Evolutionary conservation across 2,888 invertebrate species (phyloP).

Genomic region (Arenicola marina): DNA sequence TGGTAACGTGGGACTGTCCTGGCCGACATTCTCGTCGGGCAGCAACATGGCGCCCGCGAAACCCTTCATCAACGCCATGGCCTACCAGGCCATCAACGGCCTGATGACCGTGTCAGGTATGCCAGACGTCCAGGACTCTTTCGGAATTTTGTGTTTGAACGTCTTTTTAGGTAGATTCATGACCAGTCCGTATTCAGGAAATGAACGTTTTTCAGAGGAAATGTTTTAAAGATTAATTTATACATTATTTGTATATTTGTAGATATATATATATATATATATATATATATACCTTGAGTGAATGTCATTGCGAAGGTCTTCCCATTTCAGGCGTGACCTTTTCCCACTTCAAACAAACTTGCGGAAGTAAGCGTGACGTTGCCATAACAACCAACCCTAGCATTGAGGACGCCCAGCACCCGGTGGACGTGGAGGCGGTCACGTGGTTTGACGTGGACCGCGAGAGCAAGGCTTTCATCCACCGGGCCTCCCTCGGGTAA

Average conservation of each 20-base stretch:
- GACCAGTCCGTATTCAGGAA: too few species aligned
- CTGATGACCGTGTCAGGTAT: slow-evolving; percentile 35
- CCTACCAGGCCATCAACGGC: slow-evolving; percentile 45
- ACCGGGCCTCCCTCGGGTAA: slow-evolving; percentile 47
- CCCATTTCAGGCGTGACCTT: slow-evolving; percentile 11
- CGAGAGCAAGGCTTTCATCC: slow-evolving; percentile 40
- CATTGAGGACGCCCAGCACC: slow-evolving; percentile 49
- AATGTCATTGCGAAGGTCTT: not conserved
- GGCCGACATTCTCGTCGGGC: slow-evolving; percentile 38
- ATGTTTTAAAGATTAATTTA: too few species aligned
- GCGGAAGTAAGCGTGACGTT: slow-evolving; percentile 29
- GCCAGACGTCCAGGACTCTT: slow-evolving; percentile 7
- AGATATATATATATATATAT: too few species aligned
- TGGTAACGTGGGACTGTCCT: slow-evolving; percentile 38
- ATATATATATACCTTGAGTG: too few species aligned
- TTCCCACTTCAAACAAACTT: slow-evolving; percentile 12
- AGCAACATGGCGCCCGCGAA: slow-evolving; percentile 45
- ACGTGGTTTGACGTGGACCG: slow-evolving; percentile 1
- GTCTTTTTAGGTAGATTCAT: too few species aligned
- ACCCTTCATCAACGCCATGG: slow-evolving; percentile 40
- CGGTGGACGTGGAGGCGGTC: slow-evolving; percentile 29
- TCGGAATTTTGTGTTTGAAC: too few species aligned
- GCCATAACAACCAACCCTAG: slow-evolving; percentile 37
- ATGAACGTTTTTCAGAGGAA: too few species aligned
- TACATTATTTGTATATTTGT: not conserved